A percentile compares a stretch with the other conserved stretches of the same genome.
Conservation (phyloP, 2,888 invertebrate genomes). For the Mycalesis mineus region DNA sequence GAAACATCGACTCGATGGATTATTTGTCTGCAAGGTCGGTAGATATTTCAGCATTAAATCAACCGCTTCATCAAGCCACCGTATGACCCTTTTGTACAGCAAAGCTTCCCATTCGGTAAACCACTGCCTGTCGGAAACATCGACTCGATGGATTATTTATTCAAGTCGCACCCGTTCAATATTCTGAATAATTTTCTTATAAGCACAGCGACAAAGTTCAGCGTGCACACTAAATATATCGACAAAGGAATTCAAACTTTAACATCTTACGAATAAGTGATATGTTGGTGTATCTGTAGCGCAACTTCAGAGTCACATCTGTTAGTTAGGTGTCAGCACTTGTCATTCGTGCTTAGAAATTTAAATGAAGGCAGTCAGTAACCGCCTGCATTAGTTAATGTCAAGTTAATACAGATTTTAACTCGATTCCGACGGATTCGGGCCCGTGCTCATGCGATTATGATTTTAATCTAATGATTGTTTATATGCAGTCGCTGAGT, state of each 20-base stretch:
- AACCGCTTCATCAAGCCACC: not conserved
- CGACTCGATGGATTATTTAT: slow-evolving; percentile 24
- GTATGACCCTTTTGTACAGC: not conserved
- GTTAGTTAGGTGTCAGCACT: slow-evolving; percentile 17
- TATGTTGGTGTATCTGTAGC: not conserved
- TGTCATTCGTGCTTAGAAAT: slow-evolving; percentile 33
- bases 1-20: slow-evolving; percentile 20
- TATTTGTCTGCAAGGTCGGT: no score
- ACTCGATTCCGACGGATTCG: slow-evolving; percentile 2
- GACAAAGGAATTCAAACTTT: not conserved
- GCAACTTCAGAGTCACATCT: not conserved
- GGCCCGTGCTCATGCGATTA: not conserved
- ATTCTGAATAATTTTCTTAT: slow-evolving; percentile 37
- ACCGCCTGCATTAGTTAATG: slow-evolving; percentile 2
- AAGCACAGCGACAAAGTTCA: slow-evolving; percentile 8
- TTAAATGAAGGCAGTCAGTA: slow-evolving; percentile 29
- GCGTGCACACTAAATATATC: not conserved
- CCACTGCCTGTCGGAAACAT: slow-evolving; percentile 17
- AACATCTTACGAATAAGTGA: not conserved
- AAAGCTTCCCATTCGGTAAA: not conserved
- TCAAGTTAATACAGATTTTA: slow-evolving; percentile 10
- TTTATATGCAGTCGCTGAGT: not conserved
- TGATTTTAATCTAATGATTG: not conserved
- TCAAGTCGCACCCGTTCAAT: slow-evolving; percentile 28
- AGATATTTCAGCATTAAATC: not conserved